Evolutionary conservation across 2,888 invertebrate species (phyloP).

Genomic region (Erebia aethiops): DNA sequence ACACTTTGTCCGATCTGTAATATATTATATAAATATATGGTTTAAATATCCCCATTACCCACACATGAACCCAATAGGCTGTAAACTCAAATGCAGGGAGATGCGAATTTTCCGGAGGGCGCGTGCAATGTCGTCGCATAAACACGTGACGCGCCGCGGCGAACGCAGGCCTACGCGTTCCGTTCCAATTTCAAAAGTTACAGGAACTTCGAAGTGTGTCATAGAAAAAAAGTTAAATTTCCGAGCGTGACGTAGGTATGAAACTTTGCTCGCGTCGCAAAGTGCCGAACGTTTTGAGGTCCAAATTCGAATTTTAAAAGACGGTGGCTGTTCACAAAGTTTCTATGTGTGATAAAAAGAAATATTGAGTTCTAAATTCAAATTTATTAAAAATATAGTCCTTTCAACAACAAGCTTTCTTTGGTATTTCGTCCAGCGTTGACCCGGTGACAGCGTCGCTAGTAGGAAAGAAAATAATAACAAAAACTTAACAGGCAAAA

Average conservation of each 20-base stretch:
- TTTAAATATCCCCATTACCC: slow-evolving; percentile 39
- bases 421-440: too few relatives aligned
- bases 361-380: too few relatives aligned
- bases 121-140: slow-evolving; percentile 72
- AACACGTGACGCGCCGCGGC: slow-evolving; percentile 74
- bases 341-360: neutral
- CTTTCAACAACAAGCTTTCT: too few relatives aligned
- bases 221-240: neutral
- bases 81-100: slow-evolving; percentile 60
- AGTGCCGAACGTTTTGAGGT: neutral
- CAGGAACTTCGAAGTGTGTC: neutral
- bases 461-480: too few relatives aligned
- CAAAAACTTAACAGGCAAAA: too few relatives aligned
- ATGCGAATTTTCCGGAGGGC: slow-evolving; percentile 70
- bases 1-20: neutral
- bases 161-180: slow-evolving; percentile 74
- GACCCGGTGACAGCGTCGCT: too few relatives aligned
- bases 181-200: slow-evolving; percentile 22
- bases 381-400: too few relatives aligned
- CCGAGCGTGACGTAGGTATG: neutral
- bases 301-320: neutral
- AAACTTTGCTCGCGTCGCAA: neutral
- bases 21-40: neutral
- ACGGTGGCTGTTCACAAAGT: neutral
- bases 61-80: slow-evolving; percentile 47